Conservation (phyloP, 2,797 vertebrate genomes). For the Chlorospingus semifuscus region DNA sequence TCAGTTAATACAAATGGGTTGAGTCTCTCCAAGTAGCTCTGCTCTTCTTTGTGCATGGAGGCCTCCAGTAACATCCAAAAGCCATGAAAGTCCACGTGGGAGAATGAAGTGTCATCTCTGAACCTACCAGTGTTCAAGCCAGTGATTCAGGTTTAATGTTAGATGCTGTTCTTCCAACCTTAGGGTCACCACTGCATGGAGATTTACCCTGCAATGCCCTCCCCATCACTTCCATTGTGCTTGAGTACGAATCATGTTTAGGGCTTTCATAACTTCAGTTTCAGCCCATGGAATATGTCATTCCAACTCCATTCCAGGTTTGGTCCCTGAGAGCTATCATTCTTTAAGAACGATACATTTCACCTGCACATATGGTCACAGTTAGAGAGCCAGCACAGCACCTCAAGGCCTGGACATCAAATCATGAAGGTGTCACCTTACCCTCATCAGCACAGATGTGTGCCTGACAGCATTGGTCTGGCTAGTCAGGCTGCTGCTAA, state of each 20-base stretch:
- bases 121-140: neutral
- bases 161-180: neutral
- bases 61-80: neutral
- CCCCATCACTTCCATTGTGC: neutral
- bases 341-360: neutral
- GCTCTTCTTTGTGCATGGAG: neutral
- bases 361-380: neutral
- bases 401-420: neutral
- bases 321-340: neutral
- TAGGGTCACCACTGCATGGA: neutral
- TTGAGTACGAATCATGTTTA: neutral
- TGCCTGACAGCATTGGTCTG: neutral
- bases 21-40: neutral
- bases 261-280: neutral
- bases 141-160: neutral
- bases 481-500: neutral
- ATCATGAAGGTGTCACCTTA: neutral
- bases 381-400: neutral
- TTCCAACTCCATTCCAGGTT: neutral
- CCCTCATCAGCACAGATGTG: accelerated
- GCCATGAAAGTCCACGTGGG: neutral
- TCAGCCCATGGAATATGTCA: neutral
- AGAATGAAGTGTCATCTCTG: neutral
- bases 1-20: neutral
- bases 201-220: neutral